Base-by-base conservation (phyloP, 2,888 invertebrate genomes). In the Lasioglossum oenotherae region DNA sequence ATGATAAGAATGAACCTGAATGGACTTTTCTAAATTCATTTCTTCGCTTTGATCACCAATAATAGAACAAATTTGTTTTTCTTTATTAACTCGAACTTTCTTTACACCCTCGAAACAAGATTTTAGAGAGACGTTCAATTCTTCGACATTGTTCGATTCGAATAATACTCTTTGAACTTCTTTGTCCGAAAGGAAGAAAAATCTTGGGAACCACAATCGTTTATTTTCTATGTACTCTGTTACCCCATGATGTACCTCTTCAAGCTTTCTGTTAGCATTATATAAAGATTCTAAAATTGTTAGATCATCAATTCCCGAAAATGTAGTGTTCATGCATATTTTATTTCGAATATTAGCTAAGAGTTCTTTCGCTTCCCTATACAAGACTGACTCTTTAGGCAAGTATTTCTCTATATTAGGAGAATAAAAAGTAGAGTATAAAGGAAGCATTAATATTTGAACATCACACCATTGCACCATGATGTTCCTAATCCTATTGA, bases 131-230 rank as follows among this genome's bases (percentile, higher is more conserved):
- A 97, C 96, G 89, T 97, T 96, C 8, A 97, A 96, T 75, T 96
- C 95, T 19, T 96, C 89, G 0, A 96, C 96, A 93, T 97, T 96
- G 92, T 96, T 96, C 2, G 97, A 96, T 94, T 97, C 97, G 1
- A 97, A 97, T 41, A 98, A 95, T 87, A 98, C 97, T 91, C 97
- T 97, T 77, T 98, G 95, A 95, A 98, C 96, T 94, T 98, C 97
- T 89, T 97, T 96, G 93, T 98, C 97, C 0, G 97, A 97, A 80
- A 98, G 94, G 92, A 98, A 98, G 95, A 97, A 98, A 92, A 98
- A 97, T 89, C 98, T 96, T 23, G 97, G 96, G 93, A 97, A 97
- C 91, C 95, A 96, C 19, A 97, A 93, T 83, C 97, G 95, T 91
- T 97, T 97, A 93, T 96, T 96, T 92, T 97, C 97, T 82, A 98